Evolutionary conservation across 1,140 invertebrate species (phyloP).

Genomic region (Anoplophora glabripennis): DNA sequence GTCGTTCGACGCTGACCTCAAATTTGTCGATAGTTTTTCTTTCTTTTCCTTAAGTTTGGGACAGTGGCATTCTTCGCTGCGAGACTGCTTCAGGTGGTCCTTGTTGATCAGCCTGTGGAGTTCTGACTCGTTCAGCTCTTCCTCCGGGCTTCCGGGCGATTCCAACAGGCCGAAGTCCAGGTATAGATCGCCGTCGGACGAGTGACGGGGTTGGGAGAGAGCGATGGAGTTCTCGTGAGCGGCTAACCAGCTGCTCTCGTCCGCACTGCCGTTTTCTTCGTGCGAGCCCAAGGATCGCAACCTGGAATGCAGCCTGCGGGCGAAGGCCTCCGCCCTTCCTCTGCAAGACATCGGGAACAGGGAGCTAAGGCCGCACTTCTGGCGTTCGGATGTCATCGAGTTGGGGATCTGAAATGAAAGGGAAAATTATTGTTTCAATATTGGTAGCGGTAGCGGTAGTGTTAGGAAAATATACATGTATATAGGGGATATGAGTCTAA

Average conservation of each 20-base stretch:
- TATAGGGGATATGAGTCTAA: too few relatives aligned
- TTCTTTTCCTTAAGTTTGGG: slow-evolving; percentile 48
- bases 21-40: slow-evolving; percentile 20
- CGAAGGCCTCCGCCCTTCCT: slow-evolving; percentile 74
- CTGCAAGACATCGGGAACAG: slow-evolving; percentile 68
- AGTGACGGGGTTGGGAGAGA: slow-evolving; percentile 50
- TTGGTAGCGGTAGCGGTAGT: too few relatives aligned
- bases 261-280: slow-evolving; percentile 33
- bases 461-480: too few relatives aligned
- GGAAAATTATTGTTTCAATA: too few relatives aligned
- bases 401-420: slow-evolving; percentile 19
- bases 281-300: slow-evolving; percentile 64
- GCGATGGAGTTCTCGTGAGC: slow-evolving; percentile 38
- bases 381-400: slow-evolving; percentile 34
- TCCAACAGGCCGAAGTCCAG: slow-evolving; percentile 61
- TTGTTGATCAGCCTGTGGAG: slow-evolving; percentile 29
- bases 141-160: slow-evolving; percentile 64
- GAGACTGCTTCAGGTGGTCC: slow-evolving; percentile 29
- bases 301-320: slow-evolving; percentile 69
- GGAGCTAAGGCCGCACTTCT: slow-evolving; percentile 53
- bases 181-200: slow-evolving; percentile 57
- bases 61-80: slow-evolving; percentile 36
- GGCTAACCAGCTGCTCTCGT: slow-evolving; percentile 53
- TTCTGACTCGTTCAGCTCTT: slow-evolving; percentile 50
- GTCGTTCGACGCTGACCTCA: slow-evolving; percentile 36